Conservation (phyloP, 2,888 invertebrate species). For the Eucera pruinosa region DNA sequence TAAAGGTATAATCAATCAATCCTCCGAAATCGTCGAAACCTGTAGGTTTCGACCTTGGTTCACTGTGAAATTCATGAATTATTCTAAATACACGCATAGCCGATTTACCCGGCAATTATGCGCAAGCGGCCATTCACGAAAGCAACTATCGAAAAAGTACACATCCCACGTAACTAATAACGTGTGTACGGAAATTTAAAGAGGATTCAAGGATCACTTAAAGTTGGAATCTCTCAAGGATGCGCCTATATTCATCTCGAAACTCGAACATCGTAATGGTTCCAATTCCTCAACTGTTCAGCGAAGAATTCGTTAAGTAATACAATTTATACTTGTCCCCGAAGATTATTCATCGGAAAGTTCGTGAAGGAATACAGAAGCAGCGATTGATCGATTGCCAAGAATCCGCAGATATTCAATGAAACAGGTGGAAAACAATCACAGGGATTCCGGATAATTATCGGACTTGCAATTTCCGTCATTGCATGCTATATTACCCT, state of each 20-base stretch:
- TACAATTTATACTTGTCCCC: neutral
- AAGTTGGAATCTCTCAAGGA: neutral
- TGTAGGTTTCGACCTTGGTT: neutral
- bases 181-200: neutral
- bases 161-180: neutral
- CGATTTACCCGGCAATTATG: neutral
- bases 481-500: no score
- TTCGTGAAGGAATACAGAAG: neutral
- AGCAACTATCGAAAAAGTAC: no score
- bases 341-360: neutral
- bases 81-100: neutral
- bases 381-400: neutral
- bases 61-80: constrained; percentile 10
- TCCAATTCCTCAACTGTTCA: no score
- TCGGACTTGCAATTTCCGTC: neutral
- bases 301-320: neutral
- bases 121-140: neutral
- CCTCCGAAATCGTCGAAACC: neutral
- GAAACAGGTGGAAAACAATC: constrained; percentile 15
- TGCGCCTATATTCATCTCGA: neutral
- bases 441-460: neutral
- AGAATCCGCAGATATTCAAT: neutral
- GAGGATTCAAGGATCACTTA: neutral
- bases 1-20: neutral
- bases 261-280: neutral